Base-by-base conservation (phyloP, 2,888 invertebrate species). In the Cantharis rustica region DNA sequence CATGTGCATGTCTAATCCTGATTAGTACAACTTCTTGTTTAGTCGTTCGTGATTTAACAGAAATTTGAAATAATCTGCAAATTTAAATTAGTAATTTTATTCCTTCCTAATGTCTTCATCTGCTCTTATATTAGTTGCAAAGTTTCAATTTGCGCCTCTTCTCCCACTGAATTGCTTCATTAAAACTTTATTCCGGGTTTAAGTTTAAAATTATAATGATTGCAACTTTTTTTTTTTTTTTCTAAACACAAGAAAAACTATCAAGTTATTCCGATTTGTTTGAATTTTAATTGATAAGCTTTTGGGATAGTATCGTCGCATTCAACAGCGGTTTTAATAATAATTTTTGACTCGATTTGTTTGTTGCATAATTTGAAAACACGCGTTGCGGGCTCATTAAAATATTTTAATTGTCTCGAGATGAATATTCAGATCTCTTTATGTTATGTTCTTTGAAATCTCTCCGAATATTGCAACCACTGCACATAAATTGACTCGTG, bases 351-450 rank as follows among this genome's bases (percentile, higher is more conserved):
- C 26, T 69, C 15, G 71, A 73, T 73, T 73, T 73, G 73, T 73
- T 68, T 31, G 31, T 68, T 31, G 31, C 68, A 71, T 61, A 75
- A 71, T 73, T 71, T 75, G 69, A 71, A 69, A 72, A 77, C 71
- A 73, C 75, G 73, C 73, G 75, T 73, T 62, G 77, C 68, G 69
- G 75, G 66, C 84, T 86, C 86, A 86, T 87, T 87, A 86, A 86
- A 87, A 87, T 86, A 87, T 87, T 87, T 87, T 87, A 86, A 87
- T 87, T 87, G 86, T 85, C 82, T 83, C 82, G 81, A 80, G 83
- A 86, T 86, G 86, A 86, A 87, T 86, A 86, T 86, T 85, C 86
- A 86, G 76, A 83, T 72, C 83, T 74, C 84, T 83, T 84, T 84
- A 66, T 66, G 64, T 66, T 66, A 23, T 66, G 64, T 66, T 66